Conservation (phyloP, 23 tunicate species). For the Ciona savignyi region DNA sequence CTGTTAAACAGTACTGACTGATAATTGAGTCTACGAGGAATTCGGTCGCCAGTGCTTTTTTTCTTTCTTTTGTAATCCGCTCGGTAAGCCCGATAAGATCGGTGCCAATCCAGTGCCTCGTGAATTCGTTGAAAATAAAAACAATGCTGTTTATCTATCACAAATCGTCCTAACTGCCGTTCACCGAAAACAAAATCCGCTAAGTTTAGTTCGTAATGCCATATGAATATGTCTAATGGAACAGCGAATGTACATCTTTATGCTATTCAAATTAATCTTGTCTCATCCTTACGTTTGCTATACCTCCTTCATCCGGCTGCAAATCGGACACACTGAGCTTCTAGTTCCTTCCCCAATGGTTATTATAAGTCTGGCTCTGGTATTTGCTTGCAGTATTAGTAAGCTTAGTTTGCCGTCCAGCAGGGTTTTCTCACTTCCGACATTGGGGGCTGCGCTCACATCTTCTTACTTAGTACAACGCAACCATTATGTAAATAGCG, state of each 20-base stretch:
- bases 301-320: not conserved
- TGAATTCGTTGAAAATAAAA: not conserved
- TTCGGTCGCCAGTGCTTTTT: not conserved
- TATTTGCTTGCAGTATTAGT: not conserved
- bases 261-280: too few relatives aligned
- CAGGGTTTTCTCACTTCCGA: conserved; percentile 1
- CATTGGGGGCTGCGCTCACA: not conserved
- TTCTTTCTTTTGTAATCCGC: not conserved
- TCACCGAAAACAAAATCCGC: not conserved
- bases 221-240: too few relatives aligned
- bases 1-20: not conserved
- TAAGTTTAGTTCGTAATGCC: too few relatives aligned
- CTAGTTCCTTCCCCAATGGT: not conserved
- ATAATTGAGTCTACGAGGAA: not conserved
- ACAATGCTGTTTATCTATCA: not conserved
- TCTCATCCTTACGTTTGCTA: too few relatives aligned
- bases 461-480: too few relatives aligned
- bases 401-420: not conserved
- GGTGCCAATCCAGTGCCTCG: not conserved
- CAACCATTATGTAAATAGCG: not conserved
- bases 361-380: not conserved
- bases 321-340: not conserved
- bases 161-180: not conserved
- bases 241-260: too few relatives aligned
- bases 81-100: not conserved